Evolutionary conservation across 2,797 vertebrate genomes (phyloP).

Genomic region (Otolemur crassicaudatus): DNA sequence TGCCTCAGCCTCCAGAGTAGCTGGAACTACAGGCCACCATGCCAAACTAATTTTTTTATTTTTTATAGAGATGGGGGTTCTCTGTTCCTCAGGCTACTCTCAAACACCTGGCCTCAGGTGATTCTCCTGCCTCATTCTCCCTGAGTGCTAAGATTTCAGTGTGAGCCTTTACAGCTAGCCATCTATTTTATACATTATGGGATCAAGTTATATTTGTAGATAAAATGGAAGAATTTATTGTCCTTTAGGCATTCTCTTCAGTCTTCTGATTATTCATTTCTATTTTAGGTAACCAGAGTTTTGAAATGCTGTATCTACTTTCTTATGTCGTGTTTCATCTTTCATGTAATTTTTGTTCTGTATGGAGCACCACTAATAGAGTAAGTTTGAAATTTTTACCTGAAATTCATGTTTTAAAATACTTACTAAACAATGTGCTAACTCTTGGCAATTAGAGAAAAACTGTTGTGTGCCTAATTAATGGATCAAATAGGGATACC

Average conservation of each 20-base stretch:
- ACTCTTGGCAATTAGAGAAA: conserved; percentile 19
- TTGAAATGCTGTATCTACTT: conserved; percentile 95
- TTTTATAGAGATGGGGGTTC: neutral
- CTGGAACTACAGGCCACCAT: neutral
- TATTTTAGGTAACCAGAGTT: conserved; percentile 92
- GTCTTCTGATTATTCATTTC: conserved; percentile 54
- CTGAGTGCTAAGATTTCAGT: neutral
- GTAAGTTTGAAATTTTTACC: conserved; percentile 91
- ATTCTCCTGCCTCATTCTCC: neutral
- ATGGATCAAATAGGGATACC: neutral
- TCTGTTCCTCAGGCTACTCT: neutral
- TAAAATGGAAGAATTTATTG: conserved; percentile 30
- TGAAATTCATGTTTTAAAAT: conserved; percentile 58
- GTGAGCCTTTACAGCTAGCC: neutral
- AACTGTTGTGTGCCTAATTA: neutral
- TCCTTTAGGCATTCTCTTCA: conserved; percentile 15
- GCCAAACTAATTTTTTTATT: neutral
- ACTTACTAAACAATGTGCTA: neutral
- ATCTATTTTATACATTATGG: neutral
- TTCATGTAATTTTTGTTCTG: conserved; percentile 95
- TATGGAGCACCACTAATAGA: conserved; percentile 97
- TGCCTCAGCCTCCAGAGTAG: neutral
- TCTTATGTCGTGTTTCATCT: conserved; percentile 94
- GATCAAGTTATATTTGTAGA: conserved; percentile 30
- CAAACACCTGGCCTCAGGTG: neutral